phyloP scores from a whole-genome alignment of 1,140 invertebrate genomes.

The Frieseomelitta varia region DNA sequence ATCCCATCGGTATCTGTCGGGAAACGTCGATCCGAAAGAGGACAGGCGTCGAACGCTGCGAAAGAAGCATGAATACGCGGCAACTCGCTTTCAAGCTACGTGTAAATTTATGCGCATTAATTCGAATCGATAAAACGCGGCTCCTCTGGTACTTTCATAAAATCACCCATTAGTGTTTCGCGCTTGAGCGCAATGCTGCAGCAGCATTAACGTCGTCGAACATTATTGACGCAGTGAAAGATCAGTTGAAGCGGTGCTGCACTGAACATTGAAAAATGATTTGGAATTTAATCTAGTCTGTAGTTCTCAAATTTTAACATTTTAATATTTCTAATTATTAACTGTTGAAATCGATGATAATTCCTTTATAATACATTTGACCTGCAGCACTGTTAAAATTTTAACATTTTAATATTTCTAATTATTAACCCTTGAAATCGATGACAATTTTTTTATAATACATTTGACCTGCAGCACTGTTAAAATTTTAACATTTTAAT shows the following conservation, averaged over 20 bases:
- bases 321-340: no score
- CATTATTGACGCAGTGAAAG: neutral
- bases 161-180: neutral
- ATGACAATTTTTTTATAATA: no score
- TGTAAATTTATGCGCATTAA: slow-evolving; percentile 4
- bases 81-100: neutral
- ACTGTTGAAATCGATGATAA: no score
- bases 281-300: no score
- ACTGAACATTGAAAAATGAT: neutral
- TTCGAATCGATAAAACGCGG: neutral
- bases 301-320: no score
- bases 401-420: no score
- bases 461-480: no score
- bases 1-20: neutral
- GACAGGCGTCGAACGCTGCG: neutral
- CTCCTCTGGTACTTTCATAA: neutral
- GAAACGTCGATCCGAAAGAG: neutral
- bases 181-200: neutral
- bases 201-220: neutral
- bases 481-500: no score
- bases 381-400: no score
- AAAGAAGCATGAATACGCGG: no score
- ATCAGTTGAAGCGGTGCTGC: neutral
- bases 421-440: no score
- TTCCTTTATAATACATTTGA: no score